Percentiles rank a stretch among this genome's conserved stretches.
Evolutionary conservation across 1,140 invertebrate species (phyloP).

Genomic region (Ceratina australensis): DNA sequence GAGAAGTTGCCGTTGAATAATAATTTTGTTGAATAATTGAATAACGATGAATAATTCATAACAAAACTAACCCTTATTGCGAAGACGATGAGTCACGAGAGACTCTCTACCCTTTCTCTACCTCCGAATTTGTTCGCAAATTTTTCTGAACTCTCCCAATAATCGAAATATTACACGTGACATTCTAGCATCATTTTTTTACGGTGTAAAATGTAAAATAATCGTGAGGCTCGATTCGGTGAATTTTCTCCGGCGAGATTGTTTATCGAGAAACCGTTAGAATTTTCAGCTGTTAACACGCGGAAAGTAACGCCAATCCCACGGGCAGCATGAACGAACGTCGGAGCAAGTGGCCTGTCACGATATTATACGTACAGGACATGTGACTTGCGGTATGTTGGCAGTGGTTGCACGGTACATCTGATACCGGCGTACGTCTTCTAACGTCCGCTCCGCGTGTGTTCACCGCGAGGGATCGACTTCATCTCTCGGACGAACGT

Average conservation of each 20-base stretch:
- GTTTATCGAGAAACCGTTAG: neutral
- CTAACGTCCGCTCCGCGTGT: constrained; percentile 29
- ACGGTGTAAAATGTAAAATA: too few species aligned
- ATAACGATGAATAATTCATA: too few species aligned
- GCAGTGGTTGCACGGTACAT: constrained; percentile 22
- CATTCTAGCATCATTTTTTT: too few species aligned
- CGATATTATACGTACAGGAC: constrained; percentile 13
- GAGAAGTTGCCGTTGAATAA: too few species aligned
- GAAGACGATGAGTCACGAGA: too few species aligned
- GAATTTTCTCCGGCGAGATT: neutral
- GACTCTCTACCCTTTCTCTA: too few species aligned
- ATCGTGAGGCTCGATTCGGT: too few species aligned
- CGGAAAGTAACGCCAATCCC: constrained; percentile 30
- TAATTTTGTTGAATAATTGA: too few species aligned
- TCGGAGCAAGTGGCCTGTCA: constrained; percentile 12
- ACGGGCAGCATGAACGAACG: neutral
- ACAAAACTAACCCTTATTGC: too few species aligned
- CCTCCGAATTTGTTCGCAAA: too few species aligned
- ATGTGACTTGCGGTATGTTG: constrained; percentile 32
- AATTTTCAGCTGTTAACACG: constrained; percentile 16
- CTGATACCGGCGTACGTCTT: constrained; percentile 27
- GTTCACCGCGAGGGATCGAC: constrained; percentile 48
- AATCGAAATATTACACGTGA: too few species aligned
- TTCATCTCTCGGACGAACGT: constrained; percentile 46
- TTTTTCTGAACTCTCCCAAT: too few species aligned